Evolutionary conservation across 53 echinoderm and acorn worm genomes (phyloP), one percentile per base, ranked within the genome.

Genomic region (Crossaster papposus): DNA sequence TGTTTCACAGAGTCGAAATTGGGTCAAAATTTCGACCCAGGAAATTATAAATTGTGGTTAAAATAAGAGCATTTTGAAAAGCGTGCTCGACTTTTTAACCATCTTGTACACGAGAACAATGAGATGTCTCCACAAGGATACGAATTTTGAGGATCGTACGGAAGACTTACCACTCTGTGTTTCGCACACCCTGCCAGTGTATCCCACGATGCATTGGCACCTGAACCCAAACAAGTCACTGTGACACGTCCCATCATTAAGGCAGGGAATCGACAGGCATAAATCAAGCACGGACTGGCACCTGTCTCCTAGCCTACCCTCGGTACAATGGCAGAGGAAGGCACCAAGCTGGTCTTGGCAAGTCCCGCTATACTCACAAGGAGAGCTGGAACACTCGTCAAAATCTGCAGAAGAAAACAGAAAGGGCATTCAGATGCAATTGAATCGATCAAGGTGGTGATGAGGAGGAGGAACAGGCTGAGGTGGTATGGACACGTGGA

Each of bases 161-260:
- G 7, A 22, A 23, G 50, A 90, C 88, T 89, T 73, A 92, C 81
- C 89, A 13, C 89, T 70, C 52, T 88, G 51, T 30, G 14, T 64
- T 53, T 81, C 73, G 34, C 92, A 92, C 12, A 75, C 30, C 38
- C 51, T n/a, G 17, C 92, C 92, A 17, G 92, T 88, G 28, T 72
- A 81, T 50, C 81, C 80, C 18, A 35, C 38, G 23, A 22, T 62
- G 62, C 92, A 92, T 14, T 70, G 51, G 51, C 92, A 92, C 79
- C 23, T 81, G 18, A 71, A 89, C 17, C 75, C 80, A 13, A 58
- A 28, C 13, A 28, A 70, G 10, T 63, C 75, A 53, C 74, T 89
- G 55, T 36, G 50, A 74, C 92, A 92, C 17, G 64, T 54, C 15
- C 72, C 92, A 33, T 76, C 64, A 52, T 92, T 92, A 74, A 70